These are phyloP conservation scores for Montipora foliosa DNA, from an alignment of 64 coral and sea anemone species.

Conservation along the genomic window DNA sequence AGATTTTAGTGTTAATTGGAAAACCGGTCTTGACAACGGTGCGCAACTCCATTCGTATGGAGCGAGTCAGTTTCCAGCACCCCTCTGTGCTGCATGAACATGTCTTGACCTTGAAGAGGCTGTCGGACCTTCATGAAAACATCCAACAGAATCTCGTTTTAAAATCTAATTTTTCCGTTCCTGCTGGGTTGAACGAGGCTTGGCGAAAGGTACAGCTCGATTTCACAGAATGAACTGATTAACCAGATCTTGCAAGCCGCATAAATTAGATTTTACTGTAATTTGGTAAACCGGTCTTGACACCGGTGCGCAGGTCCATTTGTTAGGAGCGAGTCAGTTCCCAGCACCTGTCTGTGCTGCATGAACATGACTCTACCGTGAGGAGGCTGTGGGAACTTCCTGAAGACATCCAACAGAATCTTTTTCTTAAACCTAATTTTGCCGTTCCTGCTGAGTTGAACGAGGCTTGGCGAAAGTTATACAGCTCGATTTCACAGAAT, in stretches of 20 bases:
- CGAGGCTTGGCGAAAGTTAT: conserved; percentile 73
- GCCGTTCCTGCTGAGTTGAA: conserved; percentile 65
- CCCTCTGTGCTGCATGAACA: conserved; percentile 74
- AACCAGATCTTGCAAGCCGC: too few relatives aligned
- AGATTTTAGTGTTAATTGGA: too few relatives aligned
- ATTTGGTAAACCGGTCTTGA: conserved; percentile 32
- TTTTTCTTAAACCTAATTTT: conserved; percentile 27
- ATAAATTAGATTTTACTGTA: too few relatives aligned
- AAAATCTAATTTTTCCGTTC: conserved; percentile 79
- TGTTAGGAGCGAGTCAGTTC: conserved; percentile 62
- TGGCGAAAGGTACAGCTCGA: conserved; percentile 62
- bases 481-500: background rate
- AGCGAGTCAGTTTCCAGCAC: conserved; percentile 64
- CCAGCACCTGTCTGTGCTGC: conserved; percentile 63
- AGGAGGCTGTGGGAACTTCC: conserved; percentile 55
- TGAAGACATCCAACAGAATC: too few relatives aligned
- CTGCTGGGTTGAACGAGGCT: conserved; percentile 60
- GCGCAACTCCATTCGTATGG: conserved; percentile 70
- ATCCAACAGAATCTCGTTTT: conserved; percentile 60
- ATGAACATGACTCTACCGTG: conserved; percentile 67
- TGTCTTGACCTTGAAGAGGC: conserved; percentile 27
- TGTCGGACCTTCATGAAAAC: conserved; percentile 44
- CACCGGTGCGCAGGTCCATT: conserved; percentile 75
- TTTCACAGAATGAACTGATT: background rate
- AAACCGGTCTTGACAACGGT: conserved; percentile 72